Percentiles rank a stretch among this genome's conserved stretches.
Evolutionary conservation across 2,113 vertebrate genomes (phyloP).

Genomic region (Vulpes lagopus): DNA sequence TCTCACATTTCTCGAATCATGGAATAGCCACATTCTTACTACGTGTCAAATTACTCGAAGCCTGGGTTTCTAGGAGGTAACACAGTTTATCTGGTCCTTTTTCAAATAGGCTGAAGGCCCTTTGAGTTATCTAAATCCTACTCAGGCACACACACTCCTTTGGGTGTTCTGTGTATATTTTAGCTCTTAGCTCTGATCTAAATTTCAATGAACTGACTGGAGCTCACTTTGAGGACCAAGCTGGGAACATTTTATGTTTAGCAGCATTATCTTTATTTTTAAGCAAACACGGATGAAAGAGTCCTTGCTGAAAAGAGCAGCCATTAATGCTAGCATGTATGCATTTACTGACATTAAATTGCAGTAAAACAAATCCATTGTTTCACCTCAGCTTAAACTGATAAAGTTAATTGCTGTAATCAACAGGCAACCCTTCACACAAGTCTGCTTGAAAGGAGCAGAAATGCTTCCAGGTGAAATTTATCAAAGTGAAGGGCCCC

Average conservation of each 20-base stretch:
- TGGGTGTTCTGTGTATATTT: conserved; percentile 55
- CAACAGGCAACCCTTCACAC: conserved; percentile 54
- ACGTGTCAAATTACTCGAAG: neutral
- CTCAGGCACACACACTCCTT: neutral
- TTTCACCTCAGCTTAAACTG: conserved; percentile 47
- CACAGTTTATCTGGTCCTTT: neutral
- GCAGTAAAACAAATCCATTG: conserved; percentile 67
- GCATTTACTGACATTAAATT: conserved; percentile 56
- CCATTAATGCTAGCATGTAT: conserved; percentile 51
- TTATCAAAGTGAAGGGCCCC: conserved; percentile 52
- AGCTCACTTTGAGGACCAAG: conserved; percentile 45
- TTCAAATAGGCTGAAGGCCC: conserved; percentile 27
- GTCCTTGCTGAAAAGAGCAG: conserved; percentile 19
- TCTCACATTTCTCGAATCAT: neutral
- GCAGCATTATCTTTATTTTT: conserved; percentile 58
- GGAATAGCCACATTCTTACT: neutral
- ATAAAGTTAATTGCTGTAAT: conserved; percentile 58
- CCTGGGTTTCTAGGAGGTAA: conserved; percentile 44
- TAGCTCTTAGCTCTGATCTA: neutral
- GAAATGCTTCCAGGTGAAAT: conserved; percentile 63
- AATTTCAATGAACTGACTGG: conserved; percentile 34
- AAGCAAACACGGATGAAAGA: conserved; percentile 61
- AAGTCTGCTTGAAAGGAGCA: conserved; percentile 36
- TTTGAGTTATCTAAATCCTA: conserved; percentile 46
- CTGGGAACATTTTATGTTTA: conserved; percentile 50